Evolutionary conservation across 2,888 invertebrate genomes (phyloP), one percentile per base, ranked within the genome.

Genomic region (Melinaea marsaeus): DNA sequence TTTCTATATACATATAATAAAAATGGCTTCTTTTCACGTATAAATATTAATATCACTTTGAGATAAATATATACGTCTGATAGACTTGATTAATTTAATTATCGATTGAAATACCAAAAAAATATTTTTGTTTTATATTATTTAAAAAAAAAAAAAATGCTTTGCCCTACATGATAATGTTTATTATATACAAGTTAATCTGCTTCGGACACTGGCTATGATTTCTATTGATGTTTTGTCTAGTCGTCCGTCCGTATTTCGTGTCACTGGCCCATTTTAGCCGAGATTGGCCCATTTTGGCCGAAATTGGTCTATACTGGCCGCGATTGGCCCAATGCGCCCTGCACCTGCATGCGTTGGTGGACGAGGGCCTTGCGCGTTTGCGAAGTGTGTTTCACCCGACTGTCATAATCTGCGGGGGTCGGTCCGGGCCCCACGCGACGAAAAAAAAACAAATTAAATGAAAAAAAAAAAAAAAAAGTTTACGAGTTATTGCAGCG

Each of bases 331-430:
- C 7, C 9, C 42, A 9, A 32, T 51, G 22, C n/a, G 22, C 6
- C 22, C 22, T 22, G 22, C 22, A 22, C 4, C 2, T 13, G 48
- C 6, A 13, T 13, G 22, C 22, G 4, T 32, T 51, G 6, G 22
- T 51, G 32, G 51, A 32, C 32, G 13, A 22, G 48, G 47, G 48
- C 4, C 32, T 4, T 11, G 35, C 57, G 35, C 22, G 61, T 56
- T 54, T 48, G 57, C 34, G 61, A 80, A 54, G 60, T 46, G 60
- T 46, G 60, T 63, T 63, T 51, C 62, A 64, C 65, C 62, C 83
- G 83, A 76, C 77, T 83, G 86, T 87, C 88, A 86, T 85, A 81
- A 78, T 81, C 86, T 87, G 88, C 84, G 86, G 85, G 84, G 77
- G 73, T 75, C 69, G 64, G 72, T 68, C 69, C 62, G 72, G 67